A percentile compares a stretch with the other conserved stretches of the same genome.
Conservation (phyloP, 2,797 vertebrate genomes). For the Simalia tracyae region DNA sequence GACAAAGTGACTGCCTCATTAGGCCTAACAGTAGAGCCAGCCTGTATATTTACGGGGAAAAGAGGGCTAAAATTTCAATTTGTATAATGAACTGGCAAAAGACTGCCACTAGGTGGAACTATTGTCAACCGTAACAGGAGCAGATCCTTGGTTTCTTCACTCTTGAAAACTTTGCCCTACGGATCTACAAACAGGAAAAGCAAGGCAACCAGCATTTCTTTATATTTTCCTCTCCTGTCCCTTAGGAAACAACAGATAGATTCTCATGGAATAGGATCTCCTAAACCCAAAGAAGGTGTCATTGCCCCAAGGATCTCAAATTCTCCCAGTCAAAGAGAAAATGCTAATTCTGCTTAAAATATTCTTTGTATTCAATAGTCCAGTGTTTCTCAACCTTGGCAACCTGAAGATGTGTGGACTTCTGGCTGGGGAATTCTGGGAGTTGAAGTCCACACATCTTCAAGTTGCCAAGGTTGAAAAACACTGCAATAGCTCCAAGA, state of each 20-base stretch:
- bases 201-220: background rate
- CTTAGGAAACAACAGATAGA: background rate
- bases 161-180: background rate
- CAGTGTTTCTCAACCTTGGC: background rate
- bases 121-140: conserved; percentile 21
- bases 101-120: conserved; percentile 58
- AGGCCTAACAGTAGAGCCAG: background rate
- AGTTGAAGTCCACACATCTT: too few relatives aligned
- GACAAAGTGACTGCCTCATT: background rate
- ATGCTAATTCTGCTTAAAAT: background rate
- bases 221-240: background rate
- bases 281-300: background rate
- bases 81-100: background rate
- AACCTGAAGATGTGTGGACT: too few relatives aligned
- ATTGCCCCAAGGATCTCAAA: background rate
- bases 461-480: background rate
- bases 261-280: background rate
- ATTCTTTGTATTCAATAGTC: background rate
- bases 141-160: rapidly evolving
- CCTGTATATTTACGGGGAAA: rapidly evolving
- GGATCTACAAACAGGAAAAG: background rate
- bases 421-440: too few relatives aligned
- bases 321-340: background rate
- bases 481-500: background rate
- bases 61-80: rapidly evolving